Evolutionary conservation across 2,113 vertebrate species (phyloP).

Genomic region (Ptilorrhoa leucosticta): DNA sequence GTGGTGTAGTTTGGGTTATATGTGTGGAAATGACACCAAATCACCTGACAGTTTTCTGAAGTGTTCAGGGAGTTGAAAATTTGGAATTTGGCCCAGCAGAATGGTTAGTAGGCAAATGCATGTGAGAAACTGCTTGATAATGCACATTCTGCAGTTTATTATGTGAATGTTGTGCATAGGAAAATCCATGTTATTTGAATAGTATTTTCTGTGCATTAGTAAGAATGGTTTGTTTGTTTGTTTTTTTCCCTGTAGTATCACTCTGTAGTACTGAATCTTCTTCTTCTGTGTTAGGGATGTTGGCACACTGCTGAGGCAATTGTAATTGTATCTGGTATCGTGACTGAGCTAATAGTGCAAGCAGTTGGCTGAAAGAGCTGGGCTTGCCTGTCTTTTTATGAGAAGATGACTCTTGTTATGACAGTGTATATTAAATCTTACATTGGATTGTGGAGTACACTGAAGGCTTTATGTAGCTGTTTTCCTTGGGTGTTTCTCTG

Average conservation of each 20-base stretch:
- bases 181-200: background rate
- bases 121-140: background rate
- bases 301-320: background rate
- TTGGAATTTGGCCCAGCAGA: background rate
- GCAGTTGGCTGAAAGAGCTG: background rate
- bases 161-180: background rate
- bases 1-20: background rate
- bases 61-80: background rate
- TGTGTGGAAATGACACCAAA: background rate
- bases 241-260: background rate
- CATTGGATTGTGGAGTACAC: background rate
- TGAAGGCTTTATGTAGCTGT: background rate
- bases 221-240: background rate
- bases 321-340: background rate
- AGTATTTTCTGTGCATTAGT: background rate
- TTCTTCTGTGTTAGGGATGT: background rate
- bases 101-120: background rate
- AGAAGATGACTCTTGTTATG: background rate
- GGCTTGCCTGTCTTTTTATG: background rate
- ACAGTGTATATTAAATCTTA: background rate
- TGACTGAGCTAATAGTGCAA: background rate
- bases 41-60: slow-evolving; percentile 7
- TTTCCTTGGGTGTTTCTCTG: background rate
- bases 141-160: background rate
- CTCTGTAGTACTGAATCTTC: background rate